These are phyloP conservation scores for Vulpes lagopus DNA, from an alignment of 2,113 vertebrate genomes.

Conservation along the genomic window DNA sequence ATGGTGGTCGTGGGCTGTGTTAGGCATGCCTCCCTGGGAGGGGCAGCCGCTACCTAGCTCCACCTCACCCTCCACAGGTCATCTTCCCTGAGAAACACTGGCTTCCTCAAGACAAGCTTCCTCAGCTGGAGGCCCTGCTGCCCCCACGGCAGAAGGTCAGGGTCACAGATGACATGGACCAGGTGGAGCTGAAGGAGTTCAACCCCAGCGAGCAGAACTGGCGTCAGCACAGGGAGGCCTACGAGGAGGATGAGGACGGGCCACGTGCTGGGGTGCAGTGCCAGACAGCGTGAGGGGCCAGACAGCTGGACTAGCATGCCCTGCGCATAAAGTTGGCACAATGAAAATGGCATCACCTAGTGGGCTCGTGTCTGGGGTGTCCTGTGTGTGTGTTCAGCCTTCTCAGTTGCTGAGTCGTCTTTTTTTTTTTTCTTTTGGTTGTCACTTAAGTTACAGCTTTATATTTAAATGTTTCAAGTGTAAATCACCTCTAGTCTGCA, in stretches of 20 bases:
- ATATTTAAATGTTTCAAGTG: conserved; percentile 82
- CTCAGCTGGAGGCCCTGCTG: conserved; percentile 93
- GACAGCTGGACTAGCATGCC: not conserved
- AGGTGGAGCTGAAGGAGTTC: conserved; percentile 93
- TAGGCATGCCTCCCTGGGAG: too few species aligned
- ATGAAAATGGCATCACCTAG: conserved; percentile 85
- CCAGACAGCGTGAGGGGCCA: conserved; percentile 90
- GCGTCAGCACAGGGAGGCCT: conserved; percentile 89
- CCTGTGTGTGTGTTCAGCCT: conserved; percentile 82
- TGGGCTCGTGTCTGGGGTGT: conserved; percentile 81
- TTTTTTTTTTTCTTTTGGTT: conserved; percentile 62
- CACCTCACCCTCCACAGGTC: conserved; percentile 86
- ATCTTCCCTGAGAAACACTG: conserved; percentile 94
- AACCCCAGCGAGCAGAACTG: conserved; percentile 87
- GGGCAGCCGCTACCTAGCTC: not conserved
- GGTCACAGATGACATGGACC: conserved; percentile 96
- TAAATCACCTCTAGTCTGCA: conserved; percentile 66
- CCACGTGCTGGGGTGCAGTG: conserved; percentile 93
- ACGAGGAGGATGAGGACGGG: conserved; percentile 92
- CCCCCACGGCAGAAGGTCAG: conserved; percentile 92
- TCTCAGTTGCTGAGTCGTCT: conserved; percentile 82
- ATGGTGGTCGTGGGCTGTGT: rapidly evolving
- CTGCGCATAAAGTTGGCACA: conserved; percentile 82
- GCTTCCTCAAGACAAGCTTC: conserved; percentile 92
- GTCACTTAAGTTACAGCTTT: conserved; percentile 85